Conservation (phyloP, 2,797 vertebrate genomes). For the Tenualosa ilisha region DNA sequence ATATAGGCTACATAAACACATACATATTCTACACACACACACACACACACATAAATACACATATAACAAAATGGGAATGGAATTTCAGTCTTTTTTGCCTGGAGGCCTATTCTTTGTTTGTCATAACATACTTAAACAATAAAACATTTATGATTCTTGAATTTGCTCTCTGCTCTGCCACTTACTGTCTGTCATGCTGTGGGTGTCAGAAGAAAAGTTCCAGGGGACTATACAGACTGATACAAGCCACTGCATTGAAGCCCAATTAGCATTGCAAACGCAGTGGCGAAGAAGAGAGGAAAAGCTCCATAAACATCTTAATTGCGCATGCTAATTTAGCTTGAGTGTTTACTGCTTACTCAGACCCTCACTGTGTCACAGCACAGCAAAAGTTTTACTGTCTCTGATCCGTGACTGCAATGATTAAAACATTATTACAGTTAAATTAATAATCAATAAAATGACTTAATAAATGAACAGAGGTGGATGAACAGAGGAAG, state of each 20-base stretch:
- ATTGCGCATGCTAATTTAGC: slow-evolving; percentile 15
- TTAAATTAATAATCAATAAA: not conserved
- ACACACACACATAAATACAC: too few species aligned
- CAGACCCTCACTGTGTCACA: not conserved
- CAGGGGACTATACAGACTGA: not conserved
- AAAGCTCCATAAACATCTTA: slow-evolving; percentile 6
- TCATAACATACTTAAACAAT: too few species aligned
- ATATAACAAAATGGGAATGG: not conserved
- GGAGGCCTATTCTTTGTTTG: not conserved
- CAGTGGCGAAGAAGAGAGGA: not conserved
- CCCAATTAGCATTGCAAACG: slow-evolving; percentile 13
- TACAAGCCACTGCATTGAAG: not conserved
- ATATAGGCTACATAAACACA: too few species aligned
- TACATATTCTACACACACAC: too few species aligned
- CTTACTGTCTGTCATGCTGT: not conserved
- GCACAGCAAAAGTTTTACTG: not conserved
- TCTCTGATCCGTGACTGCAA: not conserved
- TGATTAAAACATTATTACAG: not conserved
- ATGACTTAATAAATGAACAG: too few species aligned
- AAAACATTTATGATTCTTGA: not conserved
- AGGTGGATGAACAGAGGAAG: too few species aligned
- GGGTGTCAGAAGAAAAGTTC: not conserved
- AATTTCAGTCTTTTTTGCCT: too few species aligned
- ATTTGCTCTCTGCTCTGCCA: not conserved
- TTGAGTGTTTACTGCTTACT: not conserved